Evolutionary conservation across 2,888 invertebrate species (phyloP).

Genomic region (Cheilosia vulpina): DNA sequence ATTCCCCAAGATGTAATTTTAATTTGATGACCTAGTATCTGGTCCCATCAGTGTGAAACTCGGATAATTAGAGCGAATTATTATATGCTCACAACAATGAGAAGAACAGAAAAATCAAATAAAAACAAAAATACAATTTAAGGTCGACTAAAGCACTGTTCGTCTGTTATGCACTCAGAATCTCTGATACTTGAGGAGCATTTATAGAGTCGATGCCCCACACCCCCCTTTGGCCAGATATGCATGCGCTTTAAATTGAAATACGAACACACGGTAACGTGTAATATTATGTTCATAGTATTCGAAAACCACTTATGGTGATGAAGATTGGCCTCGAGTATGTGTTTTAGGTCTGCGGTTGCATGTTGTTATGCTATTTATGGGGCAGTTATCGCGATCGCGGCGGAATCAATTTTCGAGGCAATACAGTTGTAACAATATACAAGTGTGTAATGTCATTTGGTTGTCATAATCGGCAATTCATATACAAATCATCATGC

Average conservation of each 20-base stretch:
- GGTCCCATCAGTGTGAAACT: constrained; percentile 7
- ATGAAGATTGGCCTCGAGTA: constrained; percentile 71
- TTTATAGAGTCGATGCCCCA: no score
- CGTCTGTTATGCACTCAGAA: constrained; percentile 35
- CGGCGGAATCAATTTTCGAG: constrained; percentile 68
- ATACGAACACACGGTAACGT: constrained; percentile 35
- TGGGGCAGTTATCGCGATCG: constrained; percentile 60
- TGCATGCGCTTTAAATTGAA: constrained; percentile 53
- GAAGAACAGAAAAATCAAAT: background rate
- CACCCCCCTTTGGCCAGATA: constrained; percentile 3
- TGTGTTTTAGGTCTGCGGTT: constrained; percentile 62
- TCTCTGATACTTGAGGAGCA: constrained; percentile 52
- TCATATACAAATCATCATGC: constrained; percentile 60
- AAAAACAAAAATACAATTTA: constrained; percentile 24
- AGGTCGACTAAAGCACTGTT: constrained; percentile 56
- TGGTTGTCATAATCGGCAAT: constrained; percentile 73
- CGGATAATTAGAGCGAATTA: constrained; percentile 68
- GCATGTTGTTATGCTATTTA: constrained; percentile 73
- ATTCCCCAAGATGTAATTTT: constrained; percentile 43
- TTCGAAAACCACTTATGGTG: constrained; percentile 70
- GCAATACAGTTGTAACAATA: constrained; percentile 60
- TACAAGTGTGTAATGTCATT: constrained; percentile 67
- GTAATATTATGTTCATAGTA: constrained; percentile 39
- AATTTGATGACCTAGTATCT: constrained; percentile 38
- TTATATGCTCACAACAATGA: constrained; percentile 24